Evolutionary conservation across 2,888 invertebrate species (phyloP), one percentile per base, ranked within the genome.

Genomic region (Labia minor): DNA sequence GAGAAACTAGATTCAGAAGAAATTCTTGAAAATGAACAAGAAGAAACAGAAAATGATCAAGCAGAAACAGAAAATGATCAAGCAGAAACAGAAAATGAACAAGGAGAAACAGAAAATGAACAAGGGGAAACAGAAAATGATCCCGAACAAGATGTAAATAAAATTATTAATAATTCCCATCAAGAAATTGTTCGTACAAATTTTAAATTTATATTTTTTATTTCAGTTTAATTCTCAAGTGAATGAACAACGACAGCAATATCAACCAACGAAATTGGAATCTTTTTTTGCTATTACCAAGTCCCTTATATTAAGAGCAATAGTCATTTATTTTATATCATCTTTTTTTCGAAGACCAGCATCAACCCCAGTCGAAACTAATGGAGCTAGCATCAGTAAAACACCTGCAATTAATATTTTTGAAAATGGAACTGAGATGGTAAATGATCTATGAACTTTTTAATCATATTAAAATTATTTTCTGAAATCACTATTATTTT

Each of bases 311-410:
- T 82, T 96, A 66, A 84, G 96, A 73, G 94, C 90, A 69, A 79
- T 96, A 67, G 89, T 97, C 70, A 91, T 97, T 71, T 97, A 96
- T 78, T 92, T 95, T 75, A 89, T 97, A 61, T 90, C 90, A 70
- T 90, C 92, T 63, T 90, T 95, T 81, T 95, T 97, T 76, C 84
- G 92, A 64, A 83, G 86, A 72, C 74, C 77, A 6, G 72, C 75
- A n/a, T 73, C 78, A 65, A 81, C 87, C 37, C 77, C 83, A 37
- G 75, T 70, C 1, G 68, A 68, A 21, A 68, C 70, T 3, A 73
- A 69, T 65, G 66, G 33, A 10, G 65, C 61, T 37, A 63, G 18
- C 3, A 33, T 68, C 16, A 26, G 64, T 16, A 79, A 80, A 70
- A 72, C 80, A 63, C 81, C 83, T 61, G 85, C 87, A 8, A 79